Evolutionary conservation across 2,888 invertebrate species (phyloP).

Genomic region (Chromoteleia sp.): DNA sequence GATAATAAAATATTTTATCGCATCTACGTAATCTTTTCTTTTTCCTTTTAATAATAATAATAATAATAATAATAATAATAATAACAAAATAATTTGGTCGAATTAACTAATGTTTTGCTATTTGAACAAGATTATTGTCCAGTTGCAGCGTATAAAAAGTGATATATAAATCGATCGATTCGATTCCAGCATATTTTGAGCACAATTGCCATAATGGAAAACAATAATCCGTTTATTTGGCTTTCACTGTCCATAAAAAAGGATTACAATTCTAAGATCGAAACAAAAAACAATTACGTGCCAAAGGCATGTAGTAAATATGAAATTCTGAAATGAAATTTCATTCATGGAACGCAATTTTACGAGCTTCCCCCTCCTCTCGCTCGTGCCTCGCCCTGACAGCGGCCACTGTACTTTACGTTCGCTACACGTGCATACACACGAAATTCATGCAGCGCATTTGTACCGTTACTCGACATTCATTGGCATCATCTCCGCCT

Average conservation of each 20-base stretch:
- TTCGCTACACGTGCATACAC: slow-evolving; percentile 63
- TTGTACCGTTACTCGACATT: slow-evolving; percentile 79
- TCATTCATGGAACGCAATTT: slow-evolving; percentile 46
- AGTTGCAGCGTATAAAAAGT: too few relatives aligned
- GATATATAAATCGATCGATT: background rate
- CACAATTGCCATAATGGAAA: background rate
- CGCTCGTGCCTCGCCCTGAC: slow-evolving; percentile 30
- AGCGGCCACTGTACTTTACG: slow-evolving; percentile 56
- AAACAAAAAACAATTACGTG: slow-evolving; percentile 1
- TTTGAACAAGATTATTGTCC: too few relatives aligned
- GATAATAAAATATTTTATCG: too few relatives aligned
- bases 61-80: too few relatives aligned
- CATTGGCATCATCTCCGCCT: slow-evolving; percentile 77
- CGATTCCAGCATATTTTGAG: background rate
- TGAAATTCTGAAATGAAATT: slow-evolving; percentile 21
- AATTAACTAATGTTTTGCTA: too few relatives aligned
- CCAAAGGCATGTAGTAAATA: slow-evolving; percentile 10
- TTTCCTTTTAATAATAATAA: too few relatives aligned
- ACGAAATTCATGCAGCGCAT: slow-evolving; percentile 77
- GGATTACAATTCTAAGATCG: slow-evolving; percentile 15
- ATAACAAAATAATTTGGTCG: too few relatives aligned
- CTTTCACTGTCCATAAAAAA: slow-evolving; percentile 20
- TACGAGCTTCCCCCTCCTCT: slow-evolving; percentile 21
- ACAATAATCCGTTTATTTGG: slow-evolving; percentile 11
- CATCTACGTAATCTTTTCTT: too few relatives aligned